Evolutionary conservation across 2,113 vertebrate genomes (phyloP), one percentile per base, ranked within the genome.

Genomic region (Prunella himalayana): DNA sequence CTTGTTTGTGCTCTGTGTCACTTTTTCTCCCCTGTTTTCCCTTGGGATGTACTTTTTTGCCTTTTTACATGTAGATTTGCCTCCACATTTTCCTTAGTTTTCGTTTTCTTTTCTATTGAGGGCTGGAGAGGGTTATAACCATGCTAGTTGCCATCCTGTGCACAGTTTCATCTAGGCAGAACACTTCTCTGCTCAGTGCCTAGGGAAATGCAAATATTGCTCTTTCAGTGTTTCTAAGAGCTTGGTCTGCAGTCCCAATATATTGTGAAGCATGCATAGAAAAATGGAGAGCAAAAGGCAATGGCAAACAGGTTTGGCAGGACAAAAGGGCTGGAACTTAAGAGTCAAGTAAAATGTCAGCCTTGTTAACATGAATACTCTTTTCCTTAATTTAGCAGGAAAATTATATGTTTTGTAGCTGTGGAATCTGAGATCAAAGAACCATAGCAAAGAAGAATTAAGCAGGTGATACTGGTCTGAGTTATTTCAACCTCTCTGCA

Each of bases 111-210:
- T 51, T n/a, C 3, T 31, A 19, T 24, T 54, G 17, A 15, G 37
- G 4, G 13, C 1, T 25, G 19, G 13, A 4, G 4, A 1, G 1
- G 15, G 23, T 76, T 44, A 27, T 41, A 30, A 21, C 25, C 10
- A 2, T 59, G 15, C 20, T 24, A 22, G 18, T 39, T 73, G 22
- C 50, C 30, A 47, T 17, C 9, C 7, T 86, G 5, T 33, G 18
- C 24, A 65, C 15, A 56, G 4, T 70, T 88, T 28, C n/a, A 47
- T 75, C 39, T 65, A 65, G 50, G 17, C 59, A 69, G 53, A 85
- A 6, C 23, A 5, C 8, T 66, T 23, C 15, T 85, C 44, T 51
- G 27, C 65, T 95, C 41, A 71, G 25, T 78, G 51, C 66, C 27
- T 35, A 10, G 14, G 11, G 3, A 90, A 61, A 27, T 25, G 27